Percentiles rank a stretch among this genome's conserved stretches.
phyloP scores from a whole-genome alignment of 2,113 vertebrate genomes.

The Phalacrocorax carbo region DNA sequence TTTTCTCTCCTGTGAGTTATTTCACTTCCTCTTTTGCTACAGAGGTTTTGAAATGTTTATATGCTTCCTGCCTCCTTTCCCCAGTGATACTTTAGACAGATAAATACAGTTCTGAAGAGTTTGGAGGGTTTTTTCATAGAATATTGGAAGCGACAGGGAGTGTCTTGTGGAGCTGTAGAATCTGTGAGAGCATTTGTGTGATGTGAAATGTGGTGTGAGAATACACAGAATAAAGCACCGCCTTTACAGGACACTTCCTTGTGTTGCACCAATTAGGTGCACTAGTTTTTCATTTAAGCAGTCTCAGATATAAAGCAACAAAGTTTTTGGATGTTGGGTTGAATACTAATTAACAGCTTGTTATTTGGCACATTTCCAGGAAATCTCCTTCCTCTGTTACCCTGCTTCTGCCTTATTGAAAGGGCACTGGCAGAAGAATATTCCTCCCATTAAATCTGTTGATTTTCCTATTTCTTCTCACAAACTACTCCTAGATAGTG shows the following conservation, averaged over 20 bases:
- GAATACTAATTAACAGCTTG: not conserved
- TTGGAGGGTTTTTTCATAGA: not conserved
- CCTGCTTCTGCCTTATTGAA: not conserved
- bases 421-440: not conserved
- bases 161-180: not conserved
- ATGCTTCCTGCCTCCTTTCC: not conserved
- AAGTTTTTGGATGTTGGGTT: not conserved
- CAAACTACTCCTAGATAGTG: not conserved
- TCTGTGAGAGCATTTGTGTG: not conserved
- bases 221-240: not conserved
- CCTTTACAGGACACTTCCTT: not conserved
- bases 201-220: not conserved
- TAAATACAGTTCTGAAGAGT: not conserved
- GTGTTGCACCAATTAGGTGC: not conserved
- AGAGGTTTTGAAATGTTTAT: not conserved
- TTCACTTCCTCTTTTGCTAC: not conserved
- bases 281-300: not conserved
- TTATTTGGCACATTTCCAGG: not conserved
- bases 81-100: not conserved
- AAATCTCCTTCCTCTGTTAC: not conserved
- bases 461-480: not conserved
- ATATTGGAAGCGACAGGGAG: not conserved
- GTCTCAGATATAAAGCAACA: not conserved
- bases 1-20: not conserved
- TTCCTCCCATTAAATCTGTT: not conserved